These are phyloP conservation scores for Lithodes maja DNA, from an alignment of 2,888 invertebrate genomes.

Conservation along the genomic window DNA sequence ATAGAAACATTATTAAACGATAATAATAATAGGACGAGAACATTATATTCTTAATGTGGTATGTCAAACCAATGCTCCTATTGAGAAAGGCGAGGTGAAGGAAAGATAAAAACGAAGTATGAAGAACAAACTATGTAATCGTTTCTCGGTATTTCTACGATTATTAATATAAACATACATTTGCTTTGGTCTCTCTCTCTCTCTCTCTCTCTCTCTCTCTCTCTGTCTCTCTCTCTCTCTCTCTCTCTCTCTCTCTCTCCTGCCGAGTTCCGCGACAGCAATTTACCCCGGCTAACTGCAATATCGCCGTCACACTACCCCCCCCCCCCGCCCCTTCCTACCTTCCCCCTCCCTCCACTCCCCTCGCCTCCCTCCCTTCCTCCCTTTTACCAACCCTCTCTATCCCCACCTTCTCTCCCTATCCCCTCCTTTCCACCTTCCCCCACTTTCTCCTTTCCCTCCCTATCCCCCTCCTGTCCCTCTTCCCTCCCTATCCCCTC, in stretches of 20 bases:
- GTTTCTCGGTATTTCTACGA: too few species aligned
- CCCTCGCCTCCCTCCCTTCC: not conserved
- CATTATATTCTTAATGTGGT: too few species aligned
- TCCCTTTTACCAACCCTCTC: not conserved
- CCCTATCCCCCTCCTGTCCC: not conserved
- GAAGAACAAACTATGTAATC: too few species aligned
- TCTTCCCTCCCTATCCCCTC: too few species aligned
- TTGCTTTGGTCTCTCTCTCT: not conserved
- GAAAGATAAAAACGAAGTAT: too few species aligned
- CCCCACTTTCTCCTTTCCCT: not conserved
- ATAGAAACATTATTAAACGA: too few species aligned
- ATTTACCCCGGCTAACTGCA: not conserved
- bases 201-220: not conserved
- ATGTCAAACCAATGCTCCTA: too few species aligned
- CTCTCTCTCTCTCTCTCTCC: not conserved
- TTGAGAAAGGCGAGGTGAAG: too few species aligned
- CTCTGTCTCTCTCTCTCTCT: not conserved
- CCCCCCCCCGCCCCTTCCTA: not conserved
- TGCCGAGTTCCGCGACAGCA: not conserved
- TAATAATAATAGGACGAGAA: too few species aligned
- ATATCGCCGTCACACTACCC: conserved; percentile 6
- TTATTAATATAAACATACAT: not conserved
- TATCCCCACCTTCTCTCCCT: too few species aligned
- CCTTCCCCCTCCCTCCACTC: not conserved
- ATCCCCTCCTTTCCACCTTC: too few species aligned